phyloP scores from a whole-genome alignment of 2,888 invertebrate species.

The Loripinus fragilis region DNA sequence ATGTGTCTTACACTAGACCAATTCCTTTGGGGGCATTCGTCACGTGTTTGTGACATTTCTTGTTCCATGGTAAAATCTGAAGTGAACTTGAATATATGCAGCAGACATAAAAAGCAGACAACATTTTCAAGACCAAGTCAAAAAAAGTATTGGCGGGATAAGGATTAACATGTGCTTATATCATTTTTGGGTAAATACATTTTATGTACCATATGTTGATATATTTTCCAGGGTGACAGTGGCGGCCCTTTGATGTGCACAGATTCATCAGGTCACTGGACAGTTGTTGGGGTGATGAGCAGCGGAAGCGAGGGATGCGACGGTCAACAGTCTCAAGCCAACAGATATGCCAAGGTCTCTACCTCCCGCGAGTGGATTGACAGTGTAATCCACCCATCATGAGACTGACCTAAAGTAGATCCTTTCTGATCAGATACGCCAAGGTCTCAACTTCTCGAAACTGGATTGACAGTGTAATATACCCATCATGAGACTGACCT shows the following conservation, averaged over 20 bases:
- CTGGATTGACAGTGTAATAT: conserved; percentile 59
- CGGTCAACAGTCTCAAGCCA: conserved; percentile 49
- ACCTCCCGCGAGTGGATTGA: conserved; percentile 63
- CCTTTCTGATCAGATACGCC: too few relatives aligned
- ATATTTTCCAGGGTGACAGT: conserved; percentile 80
- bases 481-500: neutral
- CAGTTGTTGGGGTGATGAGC: conserved; percentile 72
- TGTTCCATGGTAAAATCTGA: too few relatives aligned
- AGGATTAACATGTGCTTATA: too few relatives aligned
- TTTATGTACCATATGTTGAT: too few relatives aligned
- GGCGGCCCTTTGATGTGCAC: conserved; percentile 76
- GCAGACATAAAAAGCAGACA: too few relatives aligned
- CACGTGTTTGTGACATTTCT: too few relatives aligned
- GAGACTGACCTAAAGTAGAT: neutral
- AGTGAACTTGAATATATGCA: too few relatives aligned
- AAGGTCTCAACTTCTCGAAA: conserved; percentile 56
- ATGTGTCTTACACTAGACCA: too few relatives aligned
- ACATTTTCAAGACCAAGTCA: too few relatives aligned
- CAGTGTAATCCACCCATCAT: conserved; percentile 19
- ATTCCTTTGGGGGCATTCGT: too few relatives aligned
- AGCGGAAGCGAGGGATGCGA: conserved; percentile 68
- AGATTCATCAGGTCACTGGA: conserved; percentile 65
- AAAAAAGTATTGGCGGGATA: too few relatives aligned
- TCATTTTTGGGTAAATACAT: too few relatives aligned
- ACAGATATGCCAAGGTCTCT: conserved; percentile 69